Conservation (phyloP, 2,113 vertebrate species). For the Chaetorhynchus papuensis region DNA sequence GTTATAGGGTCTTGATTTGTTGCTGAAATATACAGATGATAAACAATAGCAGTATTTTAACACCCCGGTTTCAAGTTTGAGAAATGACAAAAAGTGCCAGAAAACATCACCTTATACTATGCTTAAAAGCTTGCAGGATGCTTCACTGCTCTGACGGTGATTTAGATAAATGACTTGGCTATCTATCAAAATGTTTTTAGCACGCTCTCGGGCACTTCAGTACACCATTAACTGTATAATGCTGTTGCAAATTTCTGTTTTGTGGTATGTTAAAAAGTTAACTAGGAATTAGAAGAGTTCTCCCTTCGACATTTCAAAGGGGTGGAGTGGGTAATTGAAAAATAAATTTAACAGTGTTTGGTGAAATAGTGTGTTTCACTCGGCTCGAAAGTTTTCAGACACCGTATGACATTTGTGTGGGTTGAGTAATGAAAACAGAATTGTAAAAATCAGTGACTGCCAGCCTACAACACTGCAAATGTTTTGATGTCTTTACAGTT, state of each 20-base stretch:
- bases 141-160: conserved; percentile 77
- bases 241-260: conserved; percentile 63
- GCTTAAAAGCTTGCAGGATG: conserved; percentile 69
- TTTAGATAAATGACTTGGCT: conserved; percentile 82
- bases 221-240: conserved; percentile 66
- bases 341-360: not conserved
- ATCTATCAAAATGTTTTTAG: conserved; percentile 83
- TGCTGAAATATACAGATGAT: conserved; percentile 63
- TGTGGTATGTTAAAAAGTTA: conserved; percentile 62
- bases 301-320: not conserved
- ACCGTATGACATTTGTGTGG: conserved; percentile 33
- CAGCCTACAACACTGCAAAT: conserved; percentile 24
- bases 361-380: not conserved
- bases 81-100: conserved; percentile 67
- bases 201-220: conserved; percentile 68
- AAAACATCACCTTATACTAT: conserved; percentile 38
- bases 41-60: conserved; percentile 70
- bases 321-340: not conserved
- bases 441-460: conserved; percentile 45
- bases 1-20: conserved; percentile 54
- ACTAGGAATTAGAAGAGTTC: conserved; percentile 49
- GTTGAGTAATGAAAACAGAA: conserved; percentile 64
- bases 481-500: conserved; percentile 26
- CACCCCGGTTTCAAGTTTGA: conserved; percentile 57
- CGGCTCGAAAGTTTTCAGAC: conserved; percentile 56